Percentiles rank a stretch among this genome's conserved stretches.
These are phyloP conservation scores for Drosophila nannoptera DNA, from an alignment of 1,140 invertebrate genomes.

Conservation along the genomic window DNA sequence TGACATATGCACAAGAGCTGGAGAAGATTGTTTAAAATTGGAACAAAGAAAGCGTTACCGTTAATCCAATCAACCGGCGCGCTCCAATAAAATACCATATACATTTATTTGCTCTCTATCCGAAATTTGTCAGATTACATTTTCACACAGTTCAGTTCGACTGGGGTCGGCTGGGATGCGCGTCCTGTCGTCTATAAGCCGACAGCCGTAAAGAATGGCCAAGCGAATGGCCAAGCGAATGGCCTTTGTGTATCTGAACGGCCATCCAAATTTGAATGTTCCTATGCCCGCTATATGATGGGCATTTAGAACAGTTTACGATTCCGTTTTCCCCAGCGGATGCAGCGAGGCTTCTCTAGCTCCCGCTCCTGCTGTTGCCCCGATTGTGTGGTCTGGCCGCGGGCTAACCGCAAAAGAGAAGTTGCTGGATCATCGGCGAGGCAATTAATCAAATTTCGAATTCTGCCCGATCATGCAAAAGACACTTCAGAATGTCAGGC, in stretches of 20 bases:
- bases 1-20: constrained; percentile 98
- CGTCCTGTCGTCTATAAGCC: constrained; percentile 34
- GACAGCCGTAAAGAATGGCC: constrained; percentile 58
- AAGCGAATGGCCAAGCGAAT: too few species aligned
- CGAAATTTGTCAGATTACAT: constrained; percentile 75
- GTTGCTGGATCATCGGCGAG: constrained; percentile 43
- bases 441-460: constrained; percentile 54
- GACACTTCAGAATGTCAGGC: constrained; percentile 59
- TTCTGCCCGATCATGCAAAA: constrained; percentile 35
- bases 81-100: constrained; percentile 54
- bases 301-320: constrained; percentile 23
- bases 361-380: background rate
- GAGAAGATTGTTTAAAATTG: constrained; percentile 96
- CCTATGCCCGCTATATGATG: constrained; percentile 21
- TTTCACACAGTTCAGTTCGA: constrained; percentile 62
- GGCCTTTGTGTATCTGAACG: background rate
- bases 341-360: background rate
- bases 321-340: background rate
- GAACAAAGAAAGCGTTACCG: constrained; percentile 28
- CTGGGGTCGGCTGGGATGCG: constrained; percentile 43
- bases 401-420: constrained; percentile 30
- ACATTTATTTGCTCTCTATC: constrained; percentile 23
- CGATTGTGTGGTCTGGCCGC: constrained; percentile 56
- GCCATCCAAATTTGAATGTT: constrained; percentile 8
- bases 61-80: constrained; percentile 57